Conservation (phyloP, 1,140 invertebrate species). For the Chymomyza costata region DNA sequence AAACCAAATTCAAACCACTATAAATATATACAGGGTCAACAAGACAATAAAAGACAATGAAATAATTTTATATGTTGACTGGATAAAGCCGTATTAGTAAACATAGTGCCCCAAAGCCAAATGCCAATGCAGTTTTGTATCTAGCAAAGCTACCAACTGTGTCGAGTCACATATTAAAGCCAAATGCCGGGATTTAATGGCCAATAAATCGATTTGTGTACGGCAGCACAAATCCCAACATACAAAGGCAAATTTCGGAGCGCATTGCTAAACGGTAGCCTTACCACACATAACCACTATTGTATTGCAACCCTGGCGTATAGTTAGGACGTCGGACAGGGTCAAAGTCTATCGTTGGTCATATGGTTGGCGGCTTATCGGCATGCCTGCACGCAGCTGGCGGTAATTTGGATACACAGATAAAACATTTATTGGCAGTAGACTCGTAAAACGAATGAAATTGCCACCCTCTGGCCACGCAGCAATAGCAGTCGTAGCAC, state of each 20-base stretch:
- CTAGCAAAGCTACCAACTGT: slow-evolving; percentile 27
- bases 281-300: too few species aligned
- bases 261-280: too few species aligned
- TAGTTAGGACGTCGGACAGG: too few species aligned
- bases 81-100: slow-evolving; percentile 36
- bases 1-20: slow-evolving; percentile 40
- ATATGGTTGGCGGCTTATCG: slow-evolving; percentile 44
- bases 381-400: slow-evolving; percentile 67
- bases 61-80: slow-evolving; percentile 29
- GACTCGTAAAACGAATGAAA: slow-evolving; percentile 69
- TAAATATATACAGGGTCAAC: slow-evolving; percentile 10
- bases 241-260: too few species aligned
- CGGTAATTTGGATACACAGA: slow-evolving; percentile 64
- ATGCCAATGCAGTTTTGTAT: slow-evolving; percentile 17
- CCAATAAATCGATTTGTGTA: slow-evolving; percentile 67
- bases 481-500: too few species aligned
- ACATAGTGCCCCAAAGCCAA: slow-evolving; percentile 20
- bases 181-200: slow-evolving; percentile 55
- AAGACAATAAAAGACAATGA: slow-evolving; percentile 39
- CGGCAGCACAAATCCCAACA: too few species aligned
- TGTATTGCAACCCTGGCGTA: too few species aligned
- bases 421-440: slow-evolving; percentile 67
- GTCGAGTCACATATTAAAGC: slow-evolving; percentile 50
- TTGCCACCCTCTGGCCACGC: slow-evolving; percentile 47
- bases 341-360: not conserved